Base-by-base conservation (phyloP, 1,140 invertebrate species). In the Odontomachus brunneus region DNA sequence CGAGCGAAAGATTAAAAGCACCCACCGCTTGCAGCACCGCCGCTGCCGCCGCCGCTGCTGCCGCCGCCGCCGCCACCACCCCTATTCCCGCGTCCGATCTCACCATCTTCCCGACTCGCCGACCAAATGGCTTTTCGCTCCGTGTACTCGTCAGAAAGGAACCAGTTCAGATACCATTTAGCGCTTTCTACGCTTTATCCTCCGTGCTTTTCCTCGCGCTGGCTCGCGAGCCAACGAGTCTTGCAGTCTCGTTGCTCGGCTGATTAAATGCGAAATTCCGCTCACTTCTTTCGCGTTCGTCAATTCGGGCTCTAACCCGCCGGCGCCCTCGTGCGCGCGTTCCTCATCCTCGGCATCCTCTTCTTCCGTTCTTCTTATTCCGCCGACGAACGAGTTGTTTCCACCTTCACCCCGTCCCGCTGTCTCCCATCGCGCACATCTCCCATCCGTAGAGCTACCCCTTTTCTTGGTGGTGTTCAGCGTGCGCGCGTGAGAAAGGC, bases 251-350 rank as follows among this genome's bases (percentile, higher is more conserved):
- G 78, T 88, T 90, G 84, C 85, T 87, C 87, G 82, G 72, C 86
- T 91, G 90, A 91, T 91, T 91, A 91, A 91, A 91, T 91, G 88
- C 90, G 86, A 90, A 91, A 91, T 91, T 91, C 90, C 86, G 83
- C 90, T 83, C 86, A 84, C 83, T 91, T 89, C 89, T 90, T 90
- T 89, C 89, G 82, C 85, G 84, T 82, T 82, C 83, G 88, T 88
- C 86, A 75, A 84, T 83, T 88, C 76, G 51, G 66, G 57, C 71
- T 63, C 19, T 55, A 49, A 44, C 63, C 26, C 63, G 24, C 65
- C 55, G 49, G 57, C 83, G 57, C 53, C 33, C 74, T 49, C 38
- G 57, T 65, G 29, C 29, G 57, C 69, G 29, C 29, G 57, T 63
- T 69, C 9, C 72, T 74, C 63, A 57, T 62, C 62, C 60, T 81